Percentiles rank a stretch among this genome's conserved stretches.
phyloP scores from a whole-genome alignment of 2,797 vertebrate genomes.

The Chaenodraco wilsoni region DNA sequence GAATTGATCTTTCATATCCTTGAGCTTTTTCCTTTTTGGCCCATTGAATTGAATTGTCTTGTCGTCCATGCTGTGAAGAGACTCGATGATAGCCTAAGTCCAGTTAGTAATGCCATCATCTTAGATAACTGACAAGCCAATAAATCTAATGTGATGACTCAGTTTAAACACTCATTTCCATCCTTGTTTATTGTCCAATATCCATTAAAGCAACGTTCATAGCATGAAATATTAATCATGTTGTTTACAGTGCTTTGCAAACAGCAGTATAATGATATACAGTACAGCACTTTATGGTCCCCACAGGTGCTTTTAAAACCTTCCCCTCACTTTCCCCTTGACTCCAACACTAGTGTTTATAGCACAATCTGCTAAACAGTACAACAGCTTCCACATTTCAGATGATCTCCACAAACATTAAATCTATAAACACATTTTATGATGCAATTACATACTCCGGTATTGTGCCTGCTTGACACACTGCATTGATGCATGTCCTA shows the following conservation, averaged over 20 bases:
- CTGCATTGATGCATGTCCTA: slow-evolving; percentile 6
- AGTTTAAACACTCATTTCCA: slow-evolving; percentile 52
- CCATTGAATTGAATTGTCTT: slow-evolving; percentile 43
- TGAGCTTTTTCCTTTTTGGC: slow-evolving; percentile 17
- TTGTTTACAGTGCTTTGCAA: slow-evolving; percentile 64
- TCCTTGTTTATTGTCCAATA: slow-evolving; percentile 56
- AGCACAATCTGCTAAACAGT: slow-evolving; percentile 63
- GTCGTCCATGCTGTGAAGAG: slow-evolving; percentile 32
- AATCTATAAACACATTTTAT: slow-evolving; percentile 66
- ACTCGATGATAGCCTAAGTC: slow-evolving; percentile 17
- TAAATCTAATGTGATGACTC: slow-evolving; percentile 55
- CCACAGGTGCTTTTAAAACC: slow-evolving; percentile 56
- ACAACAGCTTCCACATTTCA: slow-evolving; percentile 60
- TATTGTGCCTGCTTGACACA: slow-evolving; percentile 9
- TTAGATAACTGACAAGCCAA: slow-evolving; percentile 40
- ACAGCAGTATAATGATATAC: slow-evolving; percentile 65
- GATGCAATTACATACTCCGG: slow-evolving; percentile 45
- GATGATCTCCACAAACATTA: slow-evolving; percentile 67
- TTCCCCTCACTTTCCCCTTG: slow-evolving; percentile 45
- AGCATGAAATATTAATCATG: slow-evolving; percentile 73
- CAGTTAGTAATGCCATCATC: slow-evolving; percentile 41
- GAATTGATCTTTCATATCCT: slow-evolving; percentile 44
- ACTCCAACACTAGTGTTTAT: slow-evolving; percentile 59
- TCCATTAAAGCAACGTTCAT: slow-evolving; percentile 63
- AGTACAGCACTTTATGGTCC: slow-evolving; percentile 58